These are phyloP conservation scores for Petrosia ficiformis DNA, from an alignment of 37 sponge, comb jelly and placozoan species.

Conservation along the genomic window DNA sequence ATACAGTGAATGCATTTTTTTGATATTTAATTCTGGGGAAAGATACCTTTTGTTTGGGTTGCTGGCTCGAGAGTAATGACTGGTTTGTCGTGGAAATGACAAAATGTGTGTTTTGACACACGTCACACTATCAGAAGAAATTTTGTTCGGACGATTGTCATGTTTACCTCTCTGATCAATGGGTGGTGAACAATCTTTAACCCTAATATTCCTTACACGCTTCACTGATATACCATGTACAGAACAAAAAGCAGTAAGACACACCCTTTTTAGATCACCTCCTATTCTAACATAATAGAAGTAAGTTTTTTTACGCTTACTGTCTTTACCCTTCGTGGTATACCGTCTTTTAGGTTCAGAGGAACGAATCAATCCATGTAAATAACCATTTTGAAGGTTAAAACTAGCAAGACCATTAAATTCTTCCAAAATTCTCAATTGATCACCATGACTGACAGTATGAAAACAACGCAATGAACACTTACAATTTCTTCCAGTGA, in stretches of 20 bases:
- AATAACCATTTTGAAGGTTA: conserved; percentile 29
- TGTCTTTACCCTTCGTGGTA: neutral
- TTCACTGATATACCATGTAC: conserved; percentile 24
- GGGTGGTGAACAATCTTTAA: neutral
- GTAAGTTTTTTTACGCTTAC: neutral
- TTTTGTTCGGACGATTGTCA: neutral
- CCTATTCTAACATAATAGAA: conserved; percentile 5
- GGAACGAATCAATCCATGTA: conserved; percentile 3
- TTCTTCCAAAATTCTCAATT: conserved; percentile 6
- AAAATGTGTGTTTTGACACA: conserved; percentile 30
- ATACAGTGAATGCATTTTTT: conserved; percentile 25
- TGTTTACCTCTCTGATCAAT: conserved; percentile 6
- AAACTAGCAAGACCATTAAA: conserved; percentile 22
- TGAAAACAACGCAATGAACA: neutral
- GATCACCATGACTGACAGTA: neutral
- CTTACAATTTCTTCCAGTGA: neutral
- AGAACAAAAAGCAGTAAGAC: conserved; percentile 12
- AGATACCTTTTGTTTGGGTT: conserved; percentile 29
- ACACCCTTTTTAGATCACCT: neutral
- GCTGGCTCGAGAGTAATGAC: conserved; percentile 35
- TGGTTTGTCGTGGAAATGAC: conserved; percentile 14
- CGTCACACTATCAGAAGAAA: neutral
- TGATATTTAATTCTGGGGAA: neutral
- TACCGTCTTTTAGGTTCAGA: neutral
- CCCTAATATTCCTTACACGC: conserved; percentile 12